Evolutionary conservation across 2,797 vertebrate species (phyloP).

Genomic region (Oreortyx pictus): DNA sequence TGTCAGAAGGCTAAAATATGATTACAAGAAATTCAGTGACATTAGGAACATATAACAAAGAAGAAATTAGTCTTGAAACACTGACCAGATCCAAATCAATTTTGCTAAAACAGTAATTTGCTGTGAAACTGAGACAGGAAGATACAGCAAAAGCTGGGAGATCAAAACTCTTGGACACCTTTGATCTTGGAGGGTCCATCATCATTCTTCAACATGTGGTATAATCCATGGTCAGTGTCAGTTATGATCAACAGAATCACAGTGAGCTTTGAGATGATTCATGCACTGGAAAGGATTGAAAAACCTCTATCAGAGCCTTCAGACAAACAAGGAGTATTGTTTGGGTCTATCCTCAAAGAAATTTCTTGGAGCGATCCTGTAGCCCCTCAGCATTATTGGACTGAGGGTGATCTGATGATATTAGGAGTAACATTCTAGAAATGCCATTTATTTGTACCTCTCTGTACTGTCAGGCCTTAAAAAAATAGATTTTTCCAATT

Average conservation of each 20-base stretch:
- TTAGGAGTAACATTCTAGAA: not conserved
- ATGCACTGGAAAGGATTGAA: not conserved
- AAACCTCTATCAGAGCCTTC: not conserved
- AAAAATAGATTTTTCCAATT: not conserved
- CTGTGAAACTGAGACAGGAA: not conserved
- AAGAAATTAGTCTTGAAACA: not conserved
- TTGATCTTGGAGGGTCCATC: not conserved
- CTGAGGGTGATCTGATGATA: not conserved
- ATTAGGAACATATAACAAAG: not conserved
- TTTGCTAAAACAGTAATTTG: not conserved
- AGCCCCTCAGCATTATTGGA: not conserved
- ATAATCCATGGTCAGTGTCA: not conserved
- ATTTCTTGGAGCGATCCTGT: not conserved
- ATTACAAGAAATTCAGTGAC: not conserved
- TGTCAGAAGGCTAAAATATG: not conserved
- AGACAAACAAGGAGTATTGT: not conserved
- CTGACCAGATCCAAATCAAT: not conserved
- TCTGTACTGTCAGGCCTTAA: not conserved
- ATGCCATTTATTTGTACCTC: not conserved
- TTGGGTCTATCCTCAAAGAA: not conserved
- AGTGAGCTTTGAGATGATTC: not conserved
- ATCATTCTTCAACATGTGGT: not conserved
- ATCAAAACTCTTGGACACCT: not conserved
- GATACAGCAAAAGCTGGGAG: not conserved
- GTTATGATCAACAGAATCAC: not conserved